Evolutionary conservation across 2,113 vertebrate species (phyloP).

Genomic region (Chloroceryle aenea): DNA sequence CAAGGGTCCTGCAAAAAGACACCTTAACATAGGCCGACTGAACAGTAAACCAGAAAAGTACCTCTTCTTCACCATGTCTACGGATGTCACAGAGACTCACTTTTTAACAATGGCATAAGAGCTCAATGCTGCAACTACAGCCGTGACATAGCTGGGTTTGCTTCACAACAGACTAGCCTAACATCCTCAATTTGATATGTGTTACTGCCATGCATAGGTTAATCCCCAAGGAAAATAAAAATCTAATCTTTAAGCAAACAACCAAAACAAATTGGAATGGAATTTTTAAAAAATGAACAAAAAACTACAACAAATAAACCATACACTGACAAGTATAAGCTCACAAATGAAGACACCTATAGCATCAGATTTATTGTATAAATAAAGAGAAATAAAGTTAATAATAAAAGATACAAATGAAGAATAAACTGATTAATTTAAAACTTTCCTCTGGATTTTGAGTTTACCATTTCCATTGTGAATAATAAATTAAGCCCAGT

Average conservation of each 20-base stretch:
- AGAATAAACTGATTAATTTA: neutral
- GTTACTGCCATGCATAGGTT: neutral
- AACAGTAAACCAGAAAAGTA: neutral
- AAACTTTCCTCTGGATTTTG: neutral
- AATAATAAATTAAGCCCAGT: neutral
- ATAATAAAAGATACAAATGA: neutral
- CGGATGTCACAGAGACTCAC: neutral
- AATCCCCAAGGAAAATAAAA: neutral
- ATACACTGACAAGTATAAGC: neutral
- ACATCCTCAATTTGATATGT: fast-evolving
- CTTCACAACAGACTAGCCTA: neutral
- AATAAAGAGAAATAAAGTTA: neutral
- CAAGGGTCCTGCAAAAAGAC: neutral
- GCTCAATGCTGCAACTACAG: neutral
- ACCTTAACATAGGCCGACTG: neutral
- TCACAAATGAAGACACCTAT: neutral
- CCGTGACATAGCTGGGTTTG: neutral
- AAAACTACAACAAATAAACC: fast-evolving
- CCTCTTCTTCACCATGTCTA: neutral
- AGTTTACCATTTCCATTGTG: neutral
- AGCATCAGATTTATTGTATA: neutral
- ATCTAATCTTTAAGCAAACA: neutral
- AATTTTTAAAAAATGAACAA: neutral
- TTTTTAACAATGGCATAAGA: neutral
- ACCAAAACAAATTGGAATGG: neutral